A percentile compares a stretch with the other conserved stretches of the same genome.
Evolutionary conservation across 2,888 invertebrate species (phyloP).

Genomic region (Pseudococcus longispinus): DNA sequence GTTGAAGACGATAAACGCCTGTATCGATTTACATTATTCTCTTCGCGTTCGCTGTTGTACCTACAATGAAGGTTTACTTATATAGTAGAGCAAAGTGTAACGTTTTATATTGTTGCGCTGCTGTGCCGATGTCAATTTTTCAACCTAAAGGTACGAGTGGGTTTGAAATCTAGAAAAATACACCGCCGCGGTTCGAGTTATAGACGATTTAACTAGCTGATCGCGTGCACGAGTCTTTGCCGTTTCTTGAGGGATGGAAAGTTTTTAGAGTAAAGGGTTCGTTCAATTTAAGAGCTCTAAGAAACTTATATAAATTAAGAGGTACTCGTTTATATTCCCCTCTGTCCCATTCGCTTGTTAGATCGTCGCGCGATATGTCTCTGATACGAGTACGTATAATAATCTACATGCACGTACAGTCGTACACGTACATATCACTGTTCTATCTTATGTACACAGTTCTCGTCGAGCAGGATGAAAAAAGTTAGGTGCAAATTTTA

Average conservation of each 20-base stretch:
- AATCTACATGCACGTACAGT: too few species aligned
- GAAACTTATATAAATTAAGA: background rate
- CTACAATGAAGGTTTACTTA: background rate
- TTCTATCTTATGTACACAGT: too few species aligned
- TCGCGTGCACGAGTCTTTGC: background rate
- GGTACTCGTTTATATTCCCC: background rate
- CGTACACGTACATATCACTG: too few species aligned
- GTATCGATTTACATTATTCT: constrained; percentile 27
- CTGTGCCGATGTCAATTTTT: background rate
- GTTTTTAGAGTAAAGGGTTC: background rate
- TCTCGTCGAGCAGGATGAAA: too few species aligned
- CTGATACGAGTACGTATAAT: too few species aligned
- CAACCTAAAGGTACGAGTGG: background rate
- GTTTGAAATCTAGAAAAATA: background rate
- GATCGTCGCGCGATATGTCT: background rate
- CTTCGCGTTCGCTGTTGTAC: background rate
- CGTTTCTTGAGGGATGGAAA: background rate
- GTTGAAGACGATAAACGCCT: background rate
- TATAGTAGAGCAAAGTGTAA: background rate
- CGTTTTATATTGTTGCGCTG: background rate
- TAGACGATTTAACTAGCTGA: background rate
- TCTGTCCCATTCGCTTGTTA: background rate
- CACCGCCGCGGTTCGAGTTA: background rate
- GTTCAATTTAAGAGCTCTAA: background rate
- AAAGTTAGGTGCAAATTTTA: too few species aligned